Evolutionary conservation across 1,140 invertebrate species (phyloP).

Genomic region (Drosophila yakuba): DNA sequence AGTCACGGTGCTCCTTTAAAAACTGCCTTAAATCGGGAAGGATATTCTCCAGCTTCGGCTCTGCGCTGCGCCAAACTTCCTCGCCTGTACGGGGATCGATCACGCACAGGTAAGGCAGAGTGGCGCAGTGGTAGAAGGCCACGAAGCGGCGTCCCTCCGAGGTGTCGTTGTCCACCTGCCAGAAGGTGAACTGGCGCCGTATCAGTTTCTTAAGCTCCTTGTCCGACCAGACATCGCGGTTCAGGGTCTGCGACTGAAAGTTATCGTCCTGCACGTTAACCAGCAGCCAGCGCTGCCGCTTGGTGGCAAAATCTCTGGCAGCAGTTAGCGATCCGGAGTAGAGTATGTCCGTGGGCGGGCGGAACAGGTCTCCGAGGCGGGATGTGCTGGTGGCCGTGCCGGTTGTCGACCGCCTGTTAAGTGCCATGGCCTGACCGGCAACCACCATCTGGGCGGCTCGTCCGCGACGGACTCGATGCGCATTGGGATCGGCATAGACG

Average conservation of each 20-base stretch:
- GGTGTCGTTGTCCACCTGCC: conserved; percentile 91
- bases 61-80: conserved; percentile 78
- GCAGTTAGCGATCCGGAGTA: conserved; percentile 89
- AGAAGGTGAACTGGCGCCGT: conserved; percentile 91
- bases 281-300: conserved; percentile 89
- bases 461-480: conserved; percentile 60
- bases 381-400: conserved; percentile 48
- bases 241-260: conserved; percentile 90
- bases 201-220: conserved; percentile 88
- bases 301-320: conserved; percentile 88
- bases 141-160: conserved; percentile 89
- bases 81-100: conserved; percentile 92
- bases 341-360: conserved; percentile 90
- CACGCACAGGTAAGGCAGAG: conserved; percentile 90
- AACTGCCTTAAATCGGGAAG: conserved; percentile 68
- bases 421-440: conserved; percentile 49
- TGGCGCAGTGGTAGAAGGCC: conserved; percentile 89
- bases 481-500: conserved; percentile 58
- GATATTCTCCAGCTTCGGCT: conserved; percentile 68
- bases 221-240: conserved; percentile 92
- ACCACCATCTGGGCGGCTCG: conserved; percentile 72
- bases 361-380: conserved; percentile 90
- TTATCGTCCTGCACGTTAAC: conserved; percentile 93
- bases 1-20: conserved; percentile 70
- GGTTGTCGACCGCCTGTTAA: conserved; percentile 39